Conservation (phyloP, 2,113 vertebrate species). For the Panthera tigris region DNA sequence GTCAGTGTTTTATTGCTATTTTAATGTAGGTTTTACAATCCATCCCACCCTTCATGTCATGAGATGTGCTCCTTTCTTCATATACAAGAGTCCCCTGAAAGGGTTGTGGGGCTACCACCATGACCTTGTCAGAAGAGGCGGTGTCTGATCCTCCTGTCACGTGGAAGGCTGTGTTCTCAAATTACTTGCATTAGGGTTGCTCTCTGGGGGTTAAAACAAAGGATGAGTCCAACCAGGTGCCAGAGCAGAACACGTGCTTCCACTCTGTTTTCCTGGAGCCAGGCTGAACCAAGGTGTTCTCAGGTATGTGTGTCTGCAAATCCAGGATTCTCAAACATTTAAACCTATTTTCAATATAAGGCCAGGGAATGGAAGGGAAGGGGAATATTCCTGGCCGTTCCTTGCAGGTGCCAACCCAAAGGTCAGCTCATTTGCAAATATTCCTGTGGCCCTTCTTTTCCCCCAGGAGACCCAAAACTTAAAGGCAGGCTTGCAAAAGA, state of each 20-base stretch:
- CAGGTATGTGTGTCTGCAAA: conserved; percentile 28
- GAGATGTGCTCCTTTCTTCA: neutral
- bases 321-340: neutral
- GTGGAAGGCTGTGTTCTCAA: neutral
- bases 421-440: neutral
- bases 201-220: neutral
- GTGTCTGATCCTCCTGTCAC: neutral
- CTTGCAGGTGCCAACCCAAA: neutral
- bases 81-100: neutral
- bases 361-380: neutral
- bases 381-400: neutral
- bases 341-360: neutral
- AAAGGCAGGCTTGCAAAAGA: neutral
- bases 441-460: neutral
- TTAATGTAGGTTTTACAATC: neutral
- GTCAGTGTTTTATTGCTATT: neutral
- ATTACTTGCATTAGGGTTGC: neutral
- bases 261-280: conserved; percentile 45
- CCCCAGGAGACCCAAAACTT: neutral
- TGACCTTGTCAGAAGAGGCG: neutral
- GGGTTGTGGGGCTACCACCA: neutral
- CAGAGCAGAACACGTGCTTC: neutral
- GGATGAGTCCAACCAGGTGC: neutral
- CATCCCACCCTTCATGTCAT: neutral
- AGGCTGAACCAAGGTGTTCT: conserved; percentile 12